A percentile compares a stretch with the other conserved stretches of the same genome.
These are phyloP conservation scores for Lutjanus erythropterus DNA, from an alignment of 2,113 vertebrate genomes.

Conservation along the genomic window DNA sequence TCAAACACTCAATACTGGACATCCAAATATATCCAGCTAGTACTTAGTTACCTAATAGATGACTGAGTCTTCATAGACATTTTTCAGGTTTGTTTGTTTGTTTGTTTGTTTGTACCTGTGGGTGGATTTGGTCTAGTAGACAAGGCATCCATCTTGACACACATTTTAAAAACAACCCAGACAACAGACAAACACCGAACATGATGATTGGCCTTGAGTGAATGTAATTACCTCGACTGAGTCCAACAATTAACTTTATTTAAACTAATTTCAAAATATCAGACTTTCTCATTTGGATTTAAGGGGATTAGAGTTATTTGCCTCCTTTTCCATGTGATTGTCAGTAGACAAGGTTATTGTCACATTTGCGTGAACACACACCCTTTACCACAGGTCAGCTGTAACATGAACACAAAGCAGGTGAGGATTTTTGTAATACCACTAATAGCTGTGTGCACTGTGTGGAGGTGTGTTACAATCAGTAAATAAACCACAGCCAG, in stretches of 20 bases:
- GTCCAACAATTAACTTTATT: background rate
- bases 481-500: background rate
- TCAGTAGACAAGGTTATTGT: background rate
- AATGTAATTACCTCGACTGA: background rate
- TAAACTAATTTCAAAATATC: background rate
- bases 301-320: background rate
- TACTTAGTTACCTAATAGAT: too few relatives aligned
- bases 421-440: conserved; percentile 10
- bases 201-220: background rate
- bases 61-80: too few relatives aligned
- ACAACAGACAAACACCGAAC: background rate
- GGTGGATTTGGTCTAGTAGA: too few relatives aligned
- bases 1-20: background rate
- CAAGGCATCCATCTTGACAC: too few relatives aligned
- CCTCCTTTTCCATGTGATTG: too few relatives aligned
- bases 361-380: background rate
- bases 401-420: conserved; percentile 32
- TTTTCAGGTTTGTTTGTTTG: too few relatives aligned
- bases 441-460: conserved; percentile 14
- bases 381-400: conserved; percentile 9
- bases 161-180: too few relatives aligned
- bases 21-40: background rate
- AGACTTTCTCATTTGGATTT: background rate
- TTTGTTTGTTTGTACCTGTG: too few relatives aligned
- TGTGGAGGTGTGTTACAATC: background rate